Conservation (phyloP, 2,797 vertebrate genomes). For the Sciaenops ocellatus region DNA sequence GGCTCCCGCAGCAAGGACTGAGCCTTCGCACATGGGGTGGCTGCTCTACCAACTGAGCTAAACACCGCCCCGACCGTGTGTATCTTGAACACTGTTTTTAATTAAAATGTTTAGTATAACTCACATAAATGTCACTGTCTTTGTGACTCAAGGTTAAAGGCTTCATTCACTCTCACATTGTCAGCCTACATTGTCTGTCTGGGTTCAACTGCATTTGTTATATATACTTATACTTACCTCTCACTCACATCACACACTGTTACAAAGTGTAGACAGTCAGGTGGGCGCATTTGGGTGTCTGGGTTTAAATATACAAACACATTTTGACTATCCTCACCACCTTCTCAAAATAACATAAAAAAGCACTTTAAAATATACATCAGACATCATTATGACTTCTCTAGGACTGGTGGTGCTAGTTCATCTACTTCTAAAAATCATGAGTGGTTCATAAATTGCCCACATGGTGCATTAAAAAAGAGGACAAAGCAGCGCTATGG, state of each 20-base stretch:
- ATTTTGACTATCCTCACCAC: background rate
- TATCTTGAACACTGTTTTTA: background rate
- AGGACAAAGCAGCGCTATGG: constrained; percentile 13
- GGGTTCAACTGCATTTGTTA: background rate
- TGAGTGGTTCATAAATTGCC: background rate
- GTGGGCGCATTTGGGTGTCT: background rate
- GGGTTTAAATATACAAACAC: background rate
- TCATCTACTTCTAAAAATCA: background rate
- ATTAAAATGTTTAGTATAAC: too few species aligned
- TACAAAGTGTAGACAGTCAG: background rate
- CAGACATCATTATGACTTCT: background rate
- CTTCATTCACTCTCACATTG: background rate
- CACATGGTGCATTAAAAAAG: background rate
- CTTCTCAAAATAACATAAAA: background rate
- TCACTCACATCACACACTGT: background rate
- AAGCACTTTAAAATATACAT: background rate
- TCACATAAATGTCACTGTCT: background rate
- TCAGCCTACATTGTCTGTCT: background rate
- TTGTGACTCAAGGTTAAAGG: background rate
- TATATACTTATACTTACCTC: too few species aligned
- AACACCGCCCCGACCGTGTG: background rate
- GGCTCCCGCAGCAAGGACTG: too few species aligned
- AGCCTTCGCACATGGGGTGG: too few species aligned
- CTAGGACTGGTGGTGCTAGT: background rate
- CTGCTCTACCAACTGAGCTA: too few species aligned